A percentile compares a stretch with the other conserved stretches of the same genome.
These are phyloP conservation scores for Threskiornis aethiopicus DNA, from an alignment of 2,797 vertebrate species.

Conservation along the genomic window DNA sequence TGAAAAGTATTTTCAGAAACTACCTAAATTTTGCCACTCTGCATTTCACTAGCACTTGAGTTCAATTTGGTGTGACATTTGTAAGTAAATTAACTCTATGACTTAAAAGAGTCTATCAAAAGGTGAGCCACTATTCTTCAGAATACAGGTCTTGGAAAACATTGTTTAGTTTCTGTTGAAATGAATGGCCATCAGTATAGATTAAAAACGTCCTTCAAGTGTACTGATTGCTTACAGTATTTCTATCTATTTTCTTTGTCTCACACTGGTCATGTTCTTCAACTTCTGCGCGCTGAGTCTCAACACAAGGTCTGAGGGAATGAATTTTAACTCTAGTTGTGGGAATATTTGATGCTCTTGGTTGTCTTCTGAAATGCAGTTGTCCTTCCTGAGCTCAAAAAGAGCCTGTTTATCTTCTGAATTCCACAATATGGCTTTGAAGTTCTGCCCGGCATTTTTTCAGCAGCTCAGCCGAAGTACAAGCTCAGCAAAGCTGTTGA, in stretches of 20 bases:
- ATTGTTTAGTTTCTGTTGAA: background rate
- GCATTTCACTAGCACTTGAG: background rate
- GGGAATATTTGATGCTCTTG: background rate
- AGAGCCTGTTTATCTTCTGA: background rate
- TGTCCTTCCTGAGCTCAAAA: background rate
- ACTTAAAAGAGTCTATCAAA: background rate
- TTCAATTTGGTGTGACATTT: background rate
- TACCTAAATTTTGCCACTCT: background rate
- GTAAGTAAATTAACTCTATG: background rate
- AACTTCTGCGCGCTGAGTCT: background rate
- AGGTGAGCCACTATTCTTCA: background rate
- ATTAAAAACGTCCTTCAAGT: background rate
- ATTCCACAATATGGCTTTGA: slow-evolving; percentile 25
- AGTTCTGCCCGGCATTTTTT: background rate
- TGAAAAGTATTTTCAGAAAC: background rate
- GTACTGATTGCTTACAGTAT: background rate
- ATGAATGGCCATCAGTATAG: background rate
- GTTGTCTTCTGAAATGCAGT: background rate
- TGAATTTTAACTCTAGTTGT: background rate
- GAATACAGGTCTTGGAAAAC: background rate
- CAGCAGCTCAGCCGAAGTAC: background rate
- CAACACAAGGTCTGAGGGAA: background rate
- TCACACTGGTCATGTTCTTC: background rate
- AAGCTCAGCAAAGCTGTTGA: slow-evolving; percentile 28
- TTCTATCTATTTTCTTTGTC: background rate